Base-by-base conservation (phyloP, 2,888 invertebrate species). In the Sesia bembeciformis region DNA sequence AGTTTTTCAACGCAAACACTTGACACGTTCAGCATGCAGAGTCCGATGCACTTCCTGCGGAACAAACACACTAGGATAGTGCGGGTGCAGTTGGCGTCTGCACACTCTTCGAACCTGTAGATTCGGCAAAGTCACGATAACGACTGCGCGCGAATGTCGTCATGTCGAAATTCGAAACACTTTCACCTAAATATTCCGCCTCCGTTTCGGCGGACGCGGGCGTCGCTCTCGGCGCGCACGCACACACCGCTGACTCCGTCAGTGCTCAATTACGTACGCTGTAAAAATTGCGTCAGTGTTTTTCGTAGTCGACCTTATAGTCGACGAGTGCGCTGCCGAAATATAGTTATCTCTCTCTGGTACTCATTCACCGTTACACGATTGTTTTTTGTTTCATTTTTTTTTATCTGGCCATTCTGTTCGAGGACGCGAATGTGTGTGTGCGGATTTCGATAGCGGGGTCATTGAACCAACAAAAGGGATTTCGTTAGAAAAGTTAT, bases 161-260 rank as follows among this genome's bases (percentile, higher is more conserved):
- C 87, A 88, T 87, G 86, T 81, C 88, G 88, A 89, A 89, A 89
- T 89, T 89, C 84, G 89, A 89, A 89, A 89, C 87, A 89, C 89
- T 89, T 89, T 89, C 89, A 88, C 89, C 89, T 89, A 89, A 89
- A 89, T 89, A 89, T 89, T 87, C 88, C 86, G 88, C 79, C 87
- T 86, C 85, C 76, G 87, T 84, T 88, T 88, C 85, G 86, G 85
- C 85, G 78, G 84, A 86, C 87, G 86, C 88, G 88, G 88, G 84
- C 87, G 87, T 86, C 87, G 88, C 85, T 87, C 88, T 87, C 87
- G 78, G 80, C 84, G 75, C 82, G 76, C 88, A 87, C 89, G 80
- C 88, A 88, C 88, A 87, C 88, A 84, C 81, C 81, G 79, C 71
- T 65, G 74, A 60, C 74, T 67, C 65, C 71, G 80, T 82, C 81